A percentile compares a stretch with the other conserved stretches of the same genome.
Evolutionary conservation across 2,797 vertebrate species (phyloP).

Genomic region (Anniella stebbinsi): DNA sequence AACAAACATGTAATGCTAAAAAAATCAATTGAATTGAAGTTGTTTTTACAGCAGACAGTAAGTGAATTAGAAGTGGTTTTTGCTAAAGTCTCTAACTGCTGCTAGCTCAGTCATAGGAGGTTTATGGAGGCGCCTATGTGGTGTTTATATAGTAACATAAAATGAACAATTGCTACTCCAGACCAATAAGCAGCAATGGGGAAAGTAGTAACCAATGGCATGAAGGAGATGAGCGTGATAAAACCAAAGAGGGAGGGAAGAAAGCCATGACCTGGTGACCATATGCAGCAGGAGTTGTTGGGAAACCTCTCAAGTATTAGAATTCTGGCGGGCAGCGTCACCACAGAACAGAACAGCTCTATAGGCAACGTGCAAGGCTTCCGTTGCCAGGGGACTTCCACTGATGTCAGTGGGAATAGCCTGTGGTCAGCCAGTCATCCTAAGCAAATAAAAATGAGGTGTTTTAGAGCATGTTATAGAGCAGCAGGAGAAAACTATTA

Average conservation of each 20-base stretch:
- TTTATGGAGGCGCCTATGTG: constrained; percentile 37
- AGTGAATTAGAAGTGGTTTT: constrained; percentile 26
- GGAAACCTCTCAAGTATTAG: constrained; percentile 39
- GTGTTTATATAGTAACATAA: constrained; percentile 40
- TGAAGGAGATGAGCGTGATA: background rate
- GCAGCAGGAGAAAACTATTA: constrained; percentile 16
- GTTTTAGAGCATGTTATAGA: background rate
- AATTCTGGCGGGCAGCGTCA: constrained; percentile 45
- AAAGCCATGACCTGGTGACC: constrained; percentile 46
- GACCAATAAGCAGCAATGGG: constrained; percentile 16
- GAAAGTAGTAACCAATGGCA: constrained; percentile 11
- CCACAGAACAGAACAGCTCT: constrained; percentile 55
- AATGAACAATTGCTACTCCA: constrained; percentile 2
- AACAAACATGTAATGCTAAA: constrained; percentile 20
- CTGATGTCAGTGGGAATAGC: constrained; percentile 31
- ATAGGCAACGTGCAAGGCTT: background rate
- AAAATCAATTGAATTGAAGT: background rate
- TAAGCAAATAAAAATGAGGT: background rate
- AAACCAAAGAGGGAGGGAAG: constrained; percentile 34
- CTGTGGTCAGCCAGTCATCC: constrained; percentile 8
- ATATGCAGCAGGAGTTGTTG: background rate
- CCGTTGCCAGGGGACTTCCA: constrained; percentile 75
- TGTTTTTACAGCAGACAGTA: constrained; percentile 34
- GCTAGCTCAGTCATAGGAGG: constrained; percentile 22
- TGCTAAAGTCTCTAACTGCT: constrained; percentile 27